Base-by-base conservation (phyloP, 1,140 invertebrate species). In the Rhizoglyphus robini region DNA sequence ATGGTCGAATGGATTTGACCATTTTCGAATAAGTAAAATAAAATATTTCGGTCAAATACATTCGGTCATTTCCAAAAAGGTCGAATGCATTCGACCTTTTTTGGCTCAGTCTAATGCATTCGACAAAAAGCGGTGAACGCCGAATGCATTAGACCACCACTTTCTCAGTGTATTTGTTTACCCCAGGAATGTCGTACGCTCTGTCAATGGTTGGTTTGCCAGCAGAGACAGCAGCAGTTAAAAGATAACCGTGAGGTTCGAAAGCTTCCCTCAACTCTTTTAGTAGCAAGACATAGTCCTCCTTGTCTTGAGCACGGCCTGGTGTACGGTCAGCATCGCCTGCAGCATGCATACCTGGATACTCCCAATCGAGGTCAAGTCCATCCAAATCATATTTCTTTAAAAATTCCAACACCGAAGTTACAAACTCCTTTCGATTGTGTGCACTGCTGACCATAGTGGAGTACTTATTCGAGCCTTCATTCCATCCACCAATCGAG, bases 401-500 rank as follows among this genome's bases (percentile, higher is more conserved):
- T 0, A 85, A 67, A 60, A 83, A 81, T 2, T 74, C 79, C 54
- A 89, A 82, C 41, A 88, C 81, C 71, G 86, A 88, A 59, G 75
- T 77, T 49, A 90, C 84, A 73, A 93, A 90, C 1, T 80, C 77
- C 65, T 82, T 79, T 47, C 88, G 79, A 31, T 81, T 79, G 20
- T 79, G 75, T 61, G 86, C 84, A 30, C 74, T 79, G 68, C 79
- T 81, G 0, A 81, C 82, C 58, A 86, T 72, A 49, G 74, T 72
- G 46, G 84, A 86, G 73, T 83, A 87, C 66, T 80, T 84, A 87
- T 3, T 74, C 84, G 73, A 73, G 74, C 63, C 63, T 57, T 86
- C 83, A 70, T 83, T 85, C 85, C 86, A 88, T 13, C 87, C 87
- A 0, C 90, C 90, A 46, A 93, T 85, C 8, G 87, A 88, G 2